Percentiles rank a stretch among this genome's conserved stretches.
These are phyloP conservation scores for Mustela nigripes DNA, from an alignment of 2,113 vertebrate genomes.

Conservation along the genomic window DNA sequence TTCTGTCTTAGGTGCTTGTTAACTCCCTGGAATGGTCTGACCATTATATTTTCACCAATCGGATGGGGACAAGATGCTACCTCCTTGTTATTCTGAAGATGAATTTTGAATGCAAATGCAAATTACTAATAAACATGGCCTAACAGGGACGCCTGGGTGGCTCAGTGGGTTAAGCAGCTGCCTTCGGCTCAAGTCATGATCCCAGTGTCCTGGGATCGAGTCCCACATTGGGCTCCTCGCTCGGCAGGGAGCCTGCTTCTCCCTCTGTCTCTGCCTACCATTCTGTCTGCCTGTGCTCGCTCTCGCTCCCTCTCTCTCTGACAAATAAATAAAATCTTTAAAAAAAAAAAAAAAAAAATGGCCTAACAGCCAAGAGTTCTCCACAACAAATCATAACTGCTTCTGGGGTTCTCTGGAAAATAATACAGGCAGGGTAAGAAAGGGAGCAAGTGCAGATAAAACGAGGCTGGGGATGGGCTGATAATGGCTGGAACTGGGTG, in stretches of 20 bases:
- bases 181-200: no score
- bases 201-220: no score
- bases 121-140: conserved; percentile 13
- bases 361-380: background rate
- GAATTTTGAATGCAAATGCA: conserved; percentile 41
- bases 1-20: background rate
- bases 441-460: background rate
- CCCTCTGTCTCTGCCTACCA: no score
- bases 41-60: background rate
- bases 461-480: background rate
- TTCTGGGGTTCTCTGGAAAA: background rate
- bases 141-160: background rate
- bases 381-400: background rate
- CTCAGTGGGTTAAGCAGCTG: no score
- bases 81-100: conserved; percentile 25
- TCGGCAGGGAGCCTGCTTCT: no score
- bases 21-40: background rate
- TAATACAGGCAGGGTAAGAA: background rate
- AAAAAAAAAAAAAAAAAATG: background rate
- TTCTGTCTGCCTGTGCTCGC: no score
- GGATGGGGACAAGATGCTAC: background rate
- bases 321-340: no score
- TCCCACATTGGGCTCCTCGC: no score
- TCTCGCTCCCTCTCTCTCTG: no score
- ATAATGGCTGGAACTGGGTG: background rate